These are phyloP conservation scores for Pseudomyrmex gracilis DNA, from an alignment of 1,140 invertebrate species.

Conservation along the genomic window DNA sequence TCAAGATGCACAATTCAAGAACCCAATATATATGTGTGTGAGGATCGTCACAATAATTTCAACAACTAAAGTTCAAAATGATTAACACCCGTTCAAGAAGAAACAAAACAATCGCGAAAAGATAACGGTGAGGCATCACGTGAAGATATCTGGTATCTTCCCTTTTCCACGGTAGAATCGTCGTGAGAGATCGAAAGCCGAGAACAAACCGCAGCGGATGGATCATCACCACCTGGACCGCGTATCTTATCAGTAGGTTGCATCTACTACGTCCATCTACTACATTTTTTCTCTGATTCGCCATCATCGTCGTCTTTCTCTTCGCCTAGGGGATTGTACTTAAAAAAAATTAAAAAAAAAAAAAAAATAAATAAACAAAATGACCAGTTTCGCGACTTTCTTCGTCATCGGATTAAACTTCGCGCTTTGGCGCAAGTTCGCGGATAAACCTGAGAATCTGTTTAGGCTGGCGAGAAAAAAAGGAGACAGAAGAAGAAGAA, in stretches of 20 bases:
- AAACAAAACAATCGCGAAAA: neutral
- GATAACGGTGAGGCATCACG: conserved; percentile 1
- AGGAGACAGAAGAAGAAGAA: neutral
- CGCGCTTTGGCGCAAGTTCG: conserved; percentile 8
- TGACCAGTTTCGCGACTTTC: conserved; percentile 21
- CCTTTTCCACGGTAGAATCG: neutral
- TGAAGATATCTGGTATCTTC: neutral
- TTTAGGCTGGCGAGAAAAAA: conserved; percentile 57
- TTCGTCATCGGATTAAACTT: conserved; percentile 13
- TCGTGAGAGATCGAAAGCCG: neutral
- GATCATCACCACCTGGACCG: neutral
- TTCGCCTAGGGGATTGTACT: too few species aligned
- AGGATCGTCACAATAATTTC: too few species aligned
- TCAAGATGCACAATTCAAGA: too few species aligned
- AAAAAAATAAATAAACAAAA: neutral
- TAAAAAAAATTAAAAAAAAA: neutral
- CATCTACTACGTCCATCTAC: neutral
- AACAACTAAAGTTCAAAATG: too few species aligned
- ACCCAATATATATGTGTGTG: too few species aligned
- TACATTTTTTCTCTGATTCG: conserved; percentile 10
- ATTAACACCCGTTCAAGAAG: too few species aligned
- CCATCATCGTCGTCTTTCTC: neutral
- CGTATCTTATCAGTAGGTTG: conserved; percentile 20
- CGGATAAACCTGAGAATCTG: conserved; percentile 64
- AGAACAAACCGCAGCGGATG: neutral